phyloP scores from a whole-genome alignment of 2,797 vertebrate species.

The Acanthurus lineatus region DNA sequence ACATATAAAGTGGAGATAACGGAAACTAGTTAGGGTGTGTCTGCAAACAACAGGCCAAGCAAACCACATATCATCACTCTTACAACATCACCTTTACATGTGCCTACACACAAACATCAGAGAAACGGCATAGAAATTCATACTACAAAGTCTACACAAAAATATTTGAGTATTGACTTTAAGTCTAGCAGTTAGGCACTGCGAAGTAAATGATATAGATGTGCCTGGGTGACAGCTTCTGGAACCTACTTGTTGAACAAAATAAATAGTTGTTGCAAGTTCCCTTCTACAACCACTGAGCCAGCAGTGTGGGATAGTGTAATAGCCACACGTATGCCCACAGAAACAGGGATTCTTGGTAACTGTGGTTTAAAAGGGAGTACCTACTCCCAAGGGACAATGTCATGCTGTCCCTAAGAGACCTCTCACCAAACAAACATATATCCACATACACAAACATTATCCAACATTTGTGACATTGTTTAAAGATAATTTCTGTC shows the following conservation, averaged over 20 bases:
- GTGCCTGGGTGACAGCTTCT: background rate
- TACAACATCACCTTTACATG: constrained; percentile 54
- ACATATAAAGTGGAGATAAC: constrained; percentile 47
- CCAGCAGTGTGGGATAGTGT: background rate
- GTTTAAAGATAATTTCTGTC: background rate
- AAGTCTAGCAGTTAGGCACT: background rate
- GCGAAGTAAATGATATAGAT: background rate
- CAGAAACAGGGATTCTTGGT: background rate
- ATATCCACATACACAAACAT: background rate
- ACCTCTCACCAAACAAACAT: no score
- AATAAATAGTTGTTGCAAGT: background rate
- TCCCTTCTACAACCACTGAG: constrained; percentile 3
- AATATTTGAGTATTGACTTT: background rate
- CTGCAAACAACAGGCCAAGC: constrained; percentile 67
- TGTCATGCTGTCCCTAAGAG: background rate
- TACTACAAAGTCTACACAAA: background rate
- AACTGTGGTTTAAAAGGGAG: background rate
- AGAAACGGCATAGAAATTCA: background rate
- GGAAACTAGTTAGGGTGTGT: constrained; percentile 75
- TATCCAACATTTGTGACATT: background rate
- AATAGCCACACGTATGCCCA: background rate
- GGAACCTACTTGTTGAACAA: background rate
- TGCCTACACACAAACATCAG: constrained; percentile 47
- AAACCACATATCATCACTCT: constrained; percentile 76
- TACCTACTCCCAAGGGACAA: background rate